These are phyloP conservation scores for Apotomis betuletana DNA, from an alignment of 2,888 invertebrate genomes.

Conservation along the genomic window DNA sequence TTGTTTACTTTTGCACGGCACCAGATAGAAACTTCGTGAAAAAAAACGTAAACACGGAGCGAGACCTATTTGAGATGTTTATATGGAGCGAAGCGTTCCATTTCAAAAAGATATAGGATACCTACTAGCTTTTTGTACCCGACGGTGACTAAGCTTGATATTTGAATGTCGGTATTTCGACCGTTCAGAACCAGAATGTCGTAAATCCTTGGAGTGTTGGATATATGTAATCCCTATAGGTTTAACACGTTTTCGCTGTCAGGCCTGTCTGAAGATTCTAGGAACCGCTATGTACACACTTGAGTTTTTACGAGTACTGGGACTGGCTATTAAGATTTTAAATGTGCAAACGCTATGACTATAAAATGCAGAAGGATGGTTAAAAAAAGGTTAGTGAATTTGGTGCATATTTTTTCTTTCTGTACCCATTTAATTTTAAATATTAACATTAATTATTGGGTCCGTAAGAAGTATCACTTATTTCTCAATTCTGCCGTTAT, in stretches of 20 bases:
- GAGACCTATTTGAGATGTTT: conserved; percentile 25
- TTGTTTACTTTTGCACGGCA: conserved; percentile 8
- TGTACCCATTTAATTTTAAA: too few relatives aligned
- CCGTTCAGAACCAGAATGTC: conserved; percentile 4
- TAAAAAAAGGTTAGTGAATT: too few relatives aligned
- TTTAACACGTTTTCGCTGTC: conserved; percentile 52
- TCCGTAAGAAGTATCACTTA: too few relatives aligned
- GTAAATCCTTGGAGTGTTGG: not conserved
- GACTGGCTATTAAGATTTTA: conserved; percentile 21
- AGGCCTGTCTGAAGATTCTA: conserved; percentile 52
- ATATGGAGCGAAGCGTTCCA: conserved; percentile 26
- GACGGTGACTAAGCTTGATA: conserved; percentile 70
- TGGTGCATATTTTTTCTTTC: too few relatives aligned
- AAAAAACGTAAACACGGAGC: conserved; percentile 26
- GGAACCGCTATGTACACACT: conserved; percentile 44
- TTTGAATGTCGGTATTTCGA: conserved; percentile 59
- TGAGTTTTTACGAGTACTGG: conserved; percentile 34
- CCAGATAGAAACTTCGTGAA: conserved; percentile 22
- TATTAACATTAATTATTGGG: too few relatives aligned
- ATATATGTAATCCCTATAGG: not conserved
- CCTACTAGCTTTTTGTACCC: conserved; percentile 50
- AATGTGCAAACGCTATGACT: not conserved
- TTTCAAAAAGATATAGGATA: conserved; percentile 34
- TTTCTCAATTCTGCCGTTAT: too few relatives aligned
- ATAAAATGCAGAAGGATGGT: too few relatives aligned